Base-by-base conservation (phyloP, 2,113 vertebrate genomes). In the Maccullochella peelii region DNA sequence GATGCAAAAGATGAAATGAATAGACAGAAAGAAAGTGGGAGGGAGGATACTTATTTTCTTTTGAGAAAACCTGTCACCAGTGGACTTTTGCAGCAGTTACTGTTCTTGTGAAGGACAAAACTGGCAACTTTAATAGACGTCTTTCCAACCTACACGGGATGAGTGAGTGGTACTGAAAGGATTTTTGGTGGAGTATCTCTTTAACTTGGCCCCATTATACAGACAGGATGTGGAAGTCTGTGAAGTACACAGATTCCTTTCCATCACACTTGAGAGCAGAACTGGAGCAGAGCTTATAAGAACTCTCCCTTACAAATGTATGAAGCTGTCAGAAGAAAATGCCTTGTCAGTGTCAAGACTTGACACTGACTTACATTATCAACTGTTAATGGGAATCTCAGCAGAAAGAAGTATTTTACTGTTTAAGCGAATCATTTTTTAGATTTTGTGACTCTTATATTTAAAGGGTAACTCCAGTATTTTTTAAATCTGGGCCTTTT, bases 31-130 rank as follows among this genome's bases (percentile, higher is more conserved):
- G 40, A 49, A 18, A 42, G 77, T 1, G 44, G 49, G 57, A 70
- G 38, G 21, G 58, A 52, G 49, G 68, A 21, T 27, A 6, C 23
- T 72, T 6, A 27, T 75, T 50, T 50, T 49, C 58, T 50, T 15
- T 6, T 21, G 57, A 74, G 25, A n/a, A 16, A 49, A 74, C 11
- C 57, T 50, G 62, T 42, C 65, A 73, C 9, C 42, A 36, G 38
- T 18, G 40, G 15, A 50, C 57, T 73, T 57, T 12, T 52, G 23
- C 21, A 16, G 63, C 63, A 50, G 2, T 36, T n/a, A 70, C 25
- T 66, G 50, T 59, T 67, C 16, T 61, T 68, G n/a, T 42, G 54
- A 68, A 75, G 63, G 54, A 74, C 61, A 47, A 30, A 57, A 74
- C 15, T 73, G 65, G 75, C 57, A 54, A 11, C 0, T 75, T 59